A percentile compares a stretch with the other conserved stretches of the same genome.
phyloP scores from a whole-genome alignment of 2,888 invertebrate genomes.

The Chaitophorus viminalis region DNA sequence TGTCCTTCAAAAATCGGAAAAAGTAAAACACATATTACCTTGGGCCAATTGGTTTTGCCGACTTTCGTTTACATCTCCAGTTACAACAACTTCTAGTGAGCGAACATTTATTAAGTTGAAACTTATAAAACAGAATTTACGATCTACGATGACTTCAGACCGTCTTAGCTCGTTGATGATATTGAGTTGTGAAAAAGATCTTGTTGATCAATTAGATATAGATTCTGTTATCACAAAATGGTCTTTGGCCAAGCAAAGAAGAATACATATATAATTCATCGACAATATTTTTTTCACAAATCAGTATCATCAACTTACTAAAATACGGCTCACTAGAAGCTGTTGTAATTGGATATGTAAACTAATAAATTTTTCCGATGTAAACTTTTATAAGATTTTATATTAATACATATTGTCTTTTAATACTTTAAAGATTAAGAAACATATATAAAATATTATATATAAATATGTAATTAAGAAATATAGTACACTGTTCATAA shows the following conservation, averaged over 20 bases:
- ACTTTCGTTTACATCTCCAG: slow-evolving; percentile 19
- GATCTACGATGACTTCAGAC: slow-evolving; percentile 21
- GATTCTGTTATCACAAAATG: slow-evolving; percentile 30
- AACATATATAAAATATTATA: too few species aligned
- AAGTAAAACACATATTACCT: slow-evolving; percentile 12
- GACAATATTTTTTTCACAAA: not conserved
- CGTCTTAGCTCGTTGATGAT: slow-evolving; percentile 29
- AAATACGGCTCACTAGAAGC: not conserved
- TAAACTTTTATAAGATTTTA: too few species aligned
- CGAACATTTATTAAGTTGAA: slow-evolving; percentile 28
- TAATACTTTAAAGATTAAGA: too few species aligned
- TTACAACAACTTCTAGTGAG: slow-evolving; percentile 32
- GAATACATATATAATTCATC: not conserved
- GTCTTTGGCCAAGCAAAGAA: slow-evolving; percentile 19
- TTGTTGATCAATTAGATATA: slow-evolving; percentile 18
- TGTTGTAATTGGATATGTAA: too few species aligned
- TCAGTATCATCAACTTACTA: not conserved
- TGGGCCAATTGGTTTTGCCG: slow-evolving; percentile 24
- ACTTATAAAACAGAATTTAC: slow-evolving; percentile 31
- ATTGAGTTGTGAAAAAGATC: slow-evolving; percentile 33
- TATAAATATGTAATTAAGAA: too few species aligned
- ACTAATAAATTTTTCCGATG: too few species aligned
- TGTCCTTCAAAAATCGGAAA: slow-evolving; percentile 16
- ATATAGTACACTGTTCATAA: too few species aligned
- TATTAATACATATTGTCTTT: too few species aligned